Evolutionary conservation across 92 coral and sea anemone species (phyloP), one percentile per base, ranked within the genome.

Genomic region (Porites cylindrica): DNA sequence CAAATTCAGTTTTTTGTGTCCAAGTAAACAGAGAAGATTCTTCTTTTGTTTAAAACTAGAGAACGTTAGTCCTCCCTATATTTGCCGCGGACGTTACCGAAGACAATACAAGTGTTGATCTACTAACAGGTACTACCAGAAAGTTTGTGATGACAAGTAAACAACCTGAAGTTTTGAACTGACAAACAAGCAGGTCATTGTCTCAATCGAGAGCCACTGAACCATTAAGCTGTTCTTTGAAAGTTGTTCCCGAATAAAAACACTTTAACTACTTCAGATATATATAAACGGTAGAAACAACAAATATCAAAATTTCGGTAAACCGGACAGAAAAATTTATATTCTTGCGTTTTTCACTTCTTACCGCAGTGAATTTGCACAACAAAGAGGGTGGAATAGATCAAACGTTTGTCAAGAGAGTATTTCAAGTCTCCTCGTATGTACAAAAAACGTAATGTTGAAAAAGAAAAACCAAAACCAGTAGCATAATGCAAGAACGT

Each of bases 111-210:
- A 29, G 75, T 70, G 75, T 72, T 26, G 4, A 17, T 56, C 56
- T 8, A 47, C 60, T 50, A 9, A 72, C 86, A 82, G 86, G 78
- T 82, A 69, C 50, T 69, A 71, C 54, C 24, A 51, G 17, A 10
- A 29, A 58, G 38, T 38, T 82, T 38, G 58, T 56, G 18, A 56
- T 8, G 47, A 29, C 70, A 68, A 52, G 85, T 70, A 68, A 69
- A 54, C 32, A 66, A 69, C n/a, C 75, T 68, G 11, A 29, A 52
- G 32, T 53, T 26, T 13, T 10, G 70, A 2, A 43, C 53, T 26
- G 53, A 53, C 51, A 81, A n/a, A 54, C 23, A 26, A 54, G 66
- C 85, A 81, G 77, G 85, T 58, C 21, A 4, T 38, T n/a, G 10
- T 71, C 29, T 65, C 47, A 38, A 38, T 38, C 19, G 43, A 24